These are phyloP conservation scores for Acanthis flammea DNA, from an alignment of 2,797 vertebrate species.

Conservation along the genomic window DNA sequence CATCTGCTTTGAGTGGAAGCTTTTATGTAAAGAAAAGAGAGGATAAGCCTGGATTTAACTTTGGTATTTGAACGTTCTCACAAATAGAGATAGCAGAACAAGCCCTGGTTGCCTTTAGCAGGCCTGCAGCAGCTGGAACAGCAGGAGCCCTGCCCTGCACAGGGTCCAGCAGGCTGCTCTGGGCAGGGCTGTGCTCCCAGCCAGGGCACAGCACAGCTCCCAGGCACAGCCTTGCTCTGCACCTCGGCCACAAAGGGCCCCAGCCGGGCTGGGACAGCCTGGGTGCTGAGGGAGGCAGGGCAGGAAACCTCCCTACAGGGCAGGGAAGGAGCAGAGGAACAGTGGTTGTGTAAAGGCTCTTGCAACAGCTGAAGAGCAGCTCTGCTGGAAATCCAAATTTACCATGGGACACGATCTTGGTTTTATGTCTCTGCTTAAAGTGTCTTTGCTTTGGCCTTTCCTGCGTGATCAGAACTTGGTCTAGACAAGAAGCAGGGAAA, in stretches of 20 bases:
- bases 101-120: neutral
- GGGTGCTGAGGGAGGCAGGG: neutral
- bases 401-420: neutral
- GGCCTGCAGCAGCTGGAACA: neutral
- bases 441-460: neutral
- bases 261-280: neutral
- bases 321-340: neutral
- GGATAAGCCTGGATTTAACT: constrained; percentile 53
- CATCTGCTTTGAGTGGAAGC: constrained; percentile 63
- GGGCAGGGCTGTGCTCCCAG: neutral
- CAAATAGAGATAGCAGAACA: neutral
- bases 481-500: neutral
- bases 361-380: neutral
- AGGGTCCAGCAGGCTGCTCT: neutral
- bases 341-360: neutral
- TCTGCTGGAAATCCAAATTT: neutral
- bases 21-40: constrained; percentile 58
- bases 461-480: neutral
- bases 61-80: neutral
- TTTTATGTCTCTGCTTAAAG: neutral
- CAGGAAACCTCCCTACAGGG: neutral
- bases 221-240: neutral
- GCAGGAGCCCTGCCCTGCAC: neutral
- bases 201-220: neutral
- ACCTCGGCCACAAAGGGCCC: accelerated